These are phyloP conservation scores for Dicycla oo DNA, from an alignment of 2,888 invertebrate species.

Conservation along the genomic window DNA sequence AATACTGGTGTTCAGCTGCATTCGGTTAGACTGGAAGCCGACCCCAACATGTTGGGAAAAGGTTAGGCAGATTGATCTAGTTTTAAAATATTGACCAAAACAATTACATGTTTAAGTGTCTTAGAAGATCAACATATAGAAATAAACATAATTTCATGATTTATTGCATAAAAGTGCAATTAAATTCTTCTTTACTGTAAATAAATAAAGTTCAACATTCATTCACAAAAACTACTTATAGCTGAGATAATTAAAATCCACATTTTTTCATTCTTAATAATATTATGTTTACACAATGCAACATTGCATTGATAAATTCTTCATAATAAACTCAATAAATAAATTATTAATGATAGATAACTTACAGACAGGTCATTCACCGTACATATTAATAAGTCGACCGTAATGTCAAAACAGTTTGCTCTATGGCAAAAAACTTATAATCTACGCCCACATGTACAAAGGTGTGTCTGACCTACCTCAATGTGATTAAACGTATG, in stretches of 20 bases:
- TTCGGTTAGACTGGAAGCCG: no score
- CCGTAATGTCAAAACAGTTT: constrained; percentile 18
- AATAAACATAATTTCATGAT: no score
- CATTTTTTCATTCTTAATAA: constrained; percentile 25
- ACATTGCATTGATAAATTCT: constrained; percentile 10
- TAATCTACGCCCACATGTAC: constrained; percentile 47
- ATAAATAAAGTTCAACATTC: not conserved
- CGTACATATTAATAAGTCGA: constrained; percentile 19
- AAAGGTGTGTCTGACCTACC: constrained; percentile 72
- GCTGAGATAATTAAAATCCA: constrained; percentile 4
- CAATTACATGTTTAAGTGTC: no score
- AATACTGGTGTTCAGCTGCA: no score
- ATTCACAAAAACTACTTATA: constrained; percentile 6
- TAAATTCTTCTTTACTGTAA: no score
- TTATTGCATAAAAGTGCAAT: no score
- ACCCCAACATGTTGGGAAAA: no score
- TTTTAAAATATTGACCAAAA: no score
- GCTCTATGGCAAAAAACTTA: constrained; percentile 46
- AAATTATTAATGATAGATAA: constrained; percentile 3
- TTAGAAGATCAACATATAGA: no score
- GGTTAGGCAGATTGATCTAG: no score
- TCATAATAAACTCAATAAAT: constrained; percentile 18
- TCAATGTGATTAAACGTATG: constrained; percentile 62
- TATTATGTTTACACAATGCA: constrained; percentile 26
- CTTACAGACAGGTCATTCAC: constrained; percentile 53